These are phyloP conservation scores for Cheilosia vulpina DNA, from an alignment of 2,888 invertebrate species.

Conservation along the genomic window DNA sequence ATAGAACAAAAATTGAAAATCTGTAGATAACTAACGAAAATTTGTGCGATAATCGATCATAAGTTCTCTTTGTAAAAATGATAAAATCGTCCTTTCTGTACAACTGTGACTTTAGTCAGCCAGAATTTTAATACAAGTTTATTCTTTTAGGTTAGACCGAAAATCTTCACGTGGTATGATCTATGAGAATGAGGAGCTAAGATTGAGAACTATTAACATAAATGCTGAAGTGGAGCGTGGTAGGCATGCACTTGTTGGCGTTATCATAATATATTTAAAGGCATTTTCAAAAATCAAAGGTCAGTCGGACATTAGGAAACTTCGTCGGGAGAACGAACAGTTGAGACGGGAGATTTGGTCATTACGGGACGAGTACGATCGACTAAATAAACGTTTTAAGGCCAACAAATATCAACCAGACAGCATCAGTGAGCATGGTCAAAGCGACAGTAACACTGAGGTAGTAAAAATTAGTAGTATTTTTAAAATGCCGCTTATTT, in stretches of 20 bases:
- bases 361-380: slow-evolving; percentile 94
- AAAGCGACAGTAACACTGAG: slow-evolving; percentile 66
- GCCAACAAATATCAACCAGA: slow-evolving; percentile 83
- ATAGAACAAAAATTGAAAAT: no score
- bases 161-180: slow-evolving; percentile 96
- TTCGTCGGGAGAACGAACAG: slow-evolving; percentile 94
- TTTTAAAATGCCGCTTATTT: not conserved
- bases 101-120: no score
- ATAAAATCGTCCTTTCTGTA: not conserved
- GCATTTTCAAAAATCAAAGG: slow-evolving; percentile 84
- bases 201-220: slow-evolving; percentile 94
- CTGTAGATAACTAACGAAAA: no score
- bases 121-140: not conserved
- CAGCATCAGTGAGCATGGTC: slow-evolving; percentile 70
- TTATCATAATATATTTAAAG: not conserved
- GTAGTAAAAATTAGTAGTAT: not conserved
- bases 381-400: slow-evolving; percentile 91
- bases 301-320: slow-evolving; percentile 94
- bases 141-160: slow-evolving; percentile 89
- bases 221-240: slow-evolving; percentile 96
- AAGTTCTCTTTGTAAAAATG: no score
- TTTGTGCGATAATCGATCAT: no score
- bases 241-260: slow-evolving; percentile 80
- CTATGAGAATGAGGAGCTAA: slow-evolving; percentile 95
- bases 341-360: slow-evolving; percentile 94